A percentile compares a stretch with the other conserved stretches of the same genome.
Conservation (phyloP, 2,797 vertebrate genomes). For the Sebastes melanostomus region DNA sequence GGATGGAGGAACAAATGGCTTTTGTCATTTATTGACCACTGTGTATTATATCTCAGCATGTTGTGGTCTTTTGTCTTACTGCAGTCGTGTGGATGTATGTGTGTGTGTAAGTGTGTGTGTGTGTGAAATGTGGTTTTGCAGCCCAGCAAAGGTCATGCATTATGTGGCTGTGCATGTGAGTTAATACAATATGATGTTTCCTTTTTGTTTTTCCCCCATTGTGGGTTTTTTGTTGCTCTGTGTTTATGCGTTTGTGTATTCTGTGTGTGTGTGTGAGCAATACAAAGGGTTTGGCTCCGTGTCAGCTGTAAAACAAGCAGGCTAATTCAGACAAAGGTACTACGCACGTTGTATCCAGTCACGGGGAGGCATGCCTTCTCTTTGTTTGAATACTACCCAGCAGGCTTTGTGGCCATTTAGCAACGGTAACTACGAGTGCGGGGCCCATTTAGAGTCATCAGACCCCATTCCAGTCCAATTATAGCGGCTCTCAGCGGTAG, state of each 20-base stretch:
- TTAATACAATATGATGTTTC: background rate
- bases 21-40: constrained; percentile 71
- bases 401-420: constrained; percentile 46
- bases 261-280: background rate
- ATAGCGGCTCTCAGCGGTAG: constrained; percentile 38
- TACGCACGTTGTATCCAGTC: constrained; percentile 9
- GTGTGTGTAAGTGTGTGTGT: background rate
- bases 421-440: constrained; percentile 33
- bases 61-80: constrained; percentile 30
- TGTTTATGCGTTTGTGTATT: background rate
- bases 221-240: background rate
- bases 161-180: constrained; percentile 18
- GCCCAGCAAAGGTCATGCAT: constrained; percentile 57
- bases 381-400: constrained; percentile 47
- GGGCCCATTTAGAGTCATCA: constrained; percentile 63
- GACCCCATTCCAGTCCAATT: constrained; percentile 60
- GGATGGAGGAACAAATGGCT: constrained; percentile 59
- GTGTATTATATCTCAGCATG: constrained; percentile 59
- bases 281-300: constrained; percentile 1
- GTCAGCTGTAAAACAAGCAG: constrained; percentile 37
- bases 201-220: background rate
- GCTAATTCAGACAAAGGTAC: constrained; percentile 33
- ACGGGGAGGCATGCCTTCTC: background rate
- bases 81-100: background rate
- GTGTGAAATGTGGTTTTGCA: constrained; percentile 4